phyloP scores from a whole-genome alignment of 2,888 invertebrate species.

The Gastracanthus pulcherrimus region DNA sequence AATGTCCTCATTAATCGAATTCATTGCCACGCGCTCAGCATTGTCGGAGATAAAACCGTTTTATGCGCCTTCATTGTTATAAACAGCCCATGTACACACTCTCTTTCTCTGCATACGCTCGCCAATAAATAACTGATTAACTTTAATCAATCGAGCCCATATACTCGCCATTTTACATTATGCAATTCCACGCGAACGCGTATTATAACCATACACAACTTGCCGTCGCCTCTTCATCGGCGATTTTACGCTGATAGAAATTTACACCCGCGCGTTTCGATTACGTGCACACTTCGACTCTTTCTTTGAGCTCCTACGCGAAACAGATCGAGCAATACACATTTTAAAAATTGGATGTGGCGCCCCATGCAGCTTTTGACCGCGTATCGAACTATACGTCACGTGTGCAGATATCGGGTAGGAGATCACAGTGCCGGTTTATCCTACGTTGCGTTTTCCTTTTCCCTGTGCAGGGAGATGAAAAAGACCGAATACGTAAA shows the following conservation, averaged over 20 bases:
- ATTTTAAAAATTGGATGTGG: conserved; percentile 32
- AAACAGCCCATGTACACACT: conserved; percentile 16
- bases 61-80: conserved; percentile 43
- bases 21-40: conserved; percentile 1
- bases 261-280: neutral
- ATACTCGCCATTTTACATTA: conserved; percentile 11
- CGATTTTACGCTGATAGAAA: neutral
- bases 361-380: conserved; percentile 6
- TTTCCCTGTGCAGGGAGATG: too few species aligned
- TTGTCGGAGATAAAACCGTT: conserved; percentile 35
- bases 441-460: neutral
- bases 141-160: conserved; percentile 28
- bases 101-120: neutral
- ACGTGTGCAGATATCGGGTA: too few species aligned
- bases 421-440: neutral
- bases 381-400: neutral
- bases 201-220: neutral
- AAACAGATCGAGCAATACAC: neutral
- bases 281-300: neutral
- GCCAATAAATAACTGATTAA: conserved; percentile 49
- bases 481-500: too few species aligned
- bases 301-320: neutral
- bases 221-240: neutral
- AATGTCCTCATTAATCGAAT: conserved; percentile 48
- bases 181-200: neutral